Base-by-base conservation (phyloP, 2,888 invertebrate genomes). In the Herminia tarsipennalis region DNA sequence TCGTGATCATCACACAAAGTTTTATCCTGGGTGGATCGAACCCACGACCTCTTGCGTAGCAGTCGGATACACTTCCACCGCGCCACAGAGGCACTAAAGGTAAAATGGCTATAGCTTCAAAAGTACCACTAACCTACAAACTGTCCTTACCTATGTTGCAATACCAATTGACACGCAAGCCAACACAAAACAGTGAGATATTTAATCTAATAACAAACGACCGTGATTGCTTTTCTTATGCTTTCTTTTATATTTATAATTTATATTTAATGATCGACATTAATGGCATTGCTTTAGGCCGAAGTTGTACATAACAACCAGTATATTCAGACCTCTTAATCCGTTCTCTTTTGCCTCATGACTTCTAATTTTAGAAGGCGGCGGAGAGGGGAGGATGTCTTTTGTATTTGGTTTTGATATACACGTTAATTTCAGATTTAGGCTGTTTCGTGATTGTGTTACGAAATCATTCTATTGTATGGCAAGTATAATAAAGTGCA, bases 261-360 rank as follows among this genome's bases (percentile, higher is more conserved):
- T 88, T 84, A 88, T 88, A 88, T 90, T 89, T 90, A 90, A 90
- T 90, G 88, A 90, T 89, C 86, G 81, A 85, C 88, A 83, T 86
- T 89, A 88, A 90, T 87, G 87, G 83, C 78, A 80, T 76, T 82
- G 84, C 83, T 86, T 87, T 81, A 76, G 81, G 81, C 81, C 72
- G 63, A 63, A 61, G 69, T 73, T 66, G 66, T 72, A 73, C 70
- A 58, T 45, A 64, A 40, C 45, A 55, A 53, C 88, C 82, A 83
- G 14, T 53, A 8, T 56, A 63, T 14, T 5, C 1, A 53, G 87
- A 81, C 38, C 86, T 69, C 49, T 67, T 42, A 70, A 69, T 73
- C 69, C 66, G 50, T 50, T 68, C 41, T 54, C 44, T 47, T 47
- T 34, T 38, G 18, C 38, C 57, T 44, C 41, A 37, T 30, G 24